phyloP scores from a whole-genome alignment of 2,888 invertebrate genomes.

The Dromius quadrimaculatus region DNA sequence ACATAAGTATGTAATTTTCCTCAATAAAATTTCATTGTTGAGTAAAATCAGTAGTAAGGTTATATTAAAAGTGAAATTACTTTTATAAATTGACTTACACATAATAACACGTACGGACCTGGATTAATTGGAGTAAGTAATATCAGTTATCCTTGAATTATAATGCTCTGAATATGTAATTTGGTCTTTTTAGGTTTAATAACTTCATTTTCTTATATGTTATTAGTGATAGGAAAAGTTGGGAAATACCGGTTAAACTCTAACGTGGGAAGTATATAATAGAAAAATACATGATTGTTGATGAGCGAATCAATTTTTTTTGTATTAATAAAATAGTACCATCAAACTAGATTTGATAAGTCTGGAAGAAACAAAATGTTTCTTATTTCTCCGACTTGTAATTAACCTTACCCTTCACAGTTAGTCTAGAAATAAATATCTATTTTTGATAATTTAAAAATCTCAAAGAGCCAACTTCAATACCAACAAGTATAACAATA shows the following conservation, averaged over 20 bases:
- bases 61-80: neutral
- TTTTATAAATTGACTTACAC: neutral
- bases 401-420: too few species aligned
- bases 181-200: neutral
- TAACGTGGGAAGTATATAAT: neutral
- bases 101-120: neutral
- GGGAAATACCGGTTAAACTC: neutral
- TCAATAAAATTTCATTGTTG: constrained; percentile 1
- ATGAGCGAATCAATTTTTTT: neutral
- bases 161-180: neutral
- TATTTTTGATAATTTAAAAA: neutral
- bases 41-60: neutral
- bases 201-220: neutral
- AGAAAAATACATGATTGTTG: neutral
- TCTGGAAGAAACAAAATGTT: too few species aligned
- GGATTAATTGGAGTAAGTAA: neutral
- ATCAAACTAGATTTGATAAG: too few species aligned
- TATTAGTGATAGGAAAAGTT: neutral
- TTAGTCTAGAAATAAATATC: too few species aligned
- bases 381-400: too few species aligned
- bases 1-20: constrained; percentile 2
- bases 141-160: neutral
- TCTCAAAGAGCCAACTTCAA: neutral
- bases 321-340: too few species aligned
- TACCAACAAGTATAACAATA: neutral